Conservation (phyloP, 2,113 vertebrate genomes). For the Clarias batrachus region DNA sequence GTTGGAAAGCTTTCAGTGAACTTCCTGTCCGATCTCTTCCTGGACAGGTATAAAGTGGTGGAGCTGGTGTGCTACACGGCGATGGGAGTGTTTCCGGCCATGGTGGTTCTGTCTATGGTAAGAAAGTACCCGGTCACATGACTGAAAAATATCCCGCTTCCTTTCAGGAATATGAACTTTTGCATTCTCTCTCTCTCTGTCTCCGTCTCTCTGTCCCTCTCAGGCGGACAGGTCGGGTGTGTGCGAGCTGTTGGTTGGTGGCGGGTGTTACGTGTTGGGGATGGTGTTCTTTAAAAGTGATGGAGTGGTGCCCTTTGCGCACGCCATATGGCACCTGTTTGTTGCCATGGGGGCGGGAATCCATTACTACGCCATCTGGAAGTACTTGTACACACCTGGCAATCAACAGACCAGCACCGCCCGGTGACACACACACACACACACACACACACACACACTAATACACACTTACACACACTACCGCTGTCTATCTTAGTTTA, state of each 20-base stretch:
- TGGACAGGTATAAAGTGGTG: conserved; percentile 88
- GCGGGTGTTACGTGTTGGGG: conserved; percentile 83
- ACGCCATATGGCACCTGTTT: conserved; percentile 96
- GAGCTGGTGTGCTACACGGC: conserved; percentile 85
- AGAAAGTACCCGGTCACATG: conserved; percentile 55
- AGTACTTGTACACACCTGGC: conserved; percentile 81
- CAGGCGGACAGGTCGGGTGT: conserved; percentile 87
- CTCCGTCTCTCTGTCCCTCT: neutral
- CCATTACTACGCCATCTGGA: conserved; percentile 95
- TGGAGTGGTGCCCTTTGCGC: conserved; percentile 88
- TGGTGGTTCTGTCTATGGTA: conserved; percentile 93
- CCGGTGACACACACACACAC: conserved; percentile 43
- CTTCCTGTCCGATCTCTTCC: conserved; percentile 61
- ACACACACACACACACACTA: conserved; percentile 30
- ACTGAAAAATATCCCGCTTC: neutral
- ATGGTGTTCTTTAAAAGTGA: conserved; percentile 93
- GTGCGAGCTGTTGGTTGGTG: conserved; percentile 82
- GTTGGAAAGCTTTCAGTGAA: neutral
- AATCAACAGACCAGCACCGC: conserved; percentile 54
- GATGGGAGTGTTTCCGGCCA: conserved; percentile 87
- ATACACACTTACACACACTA: conserved; percentile 17
- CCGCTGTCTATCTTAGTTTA: neutral
- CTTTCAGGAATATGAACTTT: neutral
- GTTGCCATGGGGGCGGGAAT: conserved; percentile 82
- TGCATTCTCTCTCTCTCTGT: neutral